Base-by-base conservation (phyloP, 2,888 invertebrate species). In the Camponotus fellah region DNA sequence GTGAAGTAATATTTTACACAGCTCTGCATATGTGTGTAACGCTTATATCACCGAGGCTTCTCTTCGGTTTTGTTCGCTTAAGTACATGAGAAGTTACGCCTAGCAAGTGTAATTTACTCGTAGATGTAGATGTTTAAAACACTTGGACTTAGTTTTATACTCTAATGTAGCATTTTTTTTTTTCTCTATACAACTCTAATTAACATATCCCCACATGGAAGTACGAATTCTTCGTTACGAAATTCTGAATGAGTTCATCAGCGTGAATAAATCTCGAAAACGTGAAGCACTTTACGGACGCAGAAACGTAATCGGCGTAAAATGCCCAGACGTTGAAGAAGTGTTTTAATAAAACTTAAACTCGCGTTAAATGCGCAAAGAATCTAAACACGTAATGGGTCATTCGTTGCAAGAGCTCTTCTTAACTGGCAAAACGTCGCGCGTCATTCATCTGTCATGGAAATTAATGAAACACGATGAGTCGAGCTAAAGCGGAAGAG, bases 121-220 rank as follows among this genome's bases (percentile, higher is more conserved):
- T 84, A 76, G 76, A 82, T 56, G 71, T 46, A 81, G 75, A 83
- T 72, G 80, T 84, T 83, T 58, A 64, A 26, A 64, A 82, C 74
- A 82, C 62, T 64, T 62, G 75, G 82, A 82, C 72, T 86, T 85
- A 84, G 62, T 75, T 89, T 84, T 81, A 81, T 53, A 53, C 14
- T 66, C 82, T 75, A 83, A n/a, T n/a, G 84, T 90, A 91, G 91
- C 91, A 90, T 91, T 87, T 53, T 69, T 26, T 26, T 26, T 72
- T 72, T 90, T 64, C 80, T 66, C 58, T 81, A 85, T 90, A 91
- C 90, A 89, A 85, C 74, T 87, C 89, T 93, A 93, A 84, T 84
- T 91, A 92, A 92, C 92, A 92, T 92, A 92, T 92, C 92, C 92
- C 91, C 60, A 58, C 66, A 83, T 91, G 91, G 91, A 93, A 93